Base-by-base conservation (phyloP, 92 coral and sea anemone species). In the Diadumene lineata region DNA sequence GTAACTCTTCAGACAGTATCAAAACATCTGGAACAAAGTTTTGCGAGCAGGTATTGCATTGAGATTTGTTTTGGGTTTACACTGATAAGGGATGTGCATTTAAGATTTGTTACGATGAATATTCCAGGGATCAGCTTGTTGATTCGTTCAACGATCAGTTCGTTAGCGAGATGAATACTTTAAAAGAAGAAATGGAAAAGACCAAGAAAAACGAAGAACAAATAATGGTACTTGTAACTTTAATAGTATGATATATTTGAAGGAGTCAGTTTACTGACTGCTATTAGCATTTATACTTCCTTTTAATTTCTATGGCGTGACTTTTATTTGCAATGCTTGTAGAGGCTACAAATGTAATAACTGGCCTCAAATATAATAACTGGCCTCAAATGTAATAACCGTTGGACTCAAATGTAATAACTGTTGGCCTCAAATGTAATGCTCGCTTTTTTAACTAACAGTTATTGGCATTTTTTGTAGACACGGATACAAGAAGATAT, bases 101-200 rank as follows among this genome's bases (percentile, higher is more conserved):
- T n/a, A n/a, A n/a, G n/a, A n/a, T n/a, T n/a, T n/a, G n/a, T n/a
- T n/a, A n/a, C n/a, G n/a, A n/a, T n/a, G n/a, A 15, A 16, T 1
- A 25, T 27, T 18, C 15, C 43, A 75, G 80, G 72, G 80, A 75
- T 51, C 50, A 64, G 80, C 21, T 75, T 29, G 56, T 75, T 21
- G 60, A 75, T 38, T 43, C 70, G 2, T 75, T 75, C 58, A 75
- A 64, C 43, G 70, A 75, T 28, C 60, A 75, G 63, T 75, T 75
- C 55, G 21, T 31, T 4, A 44, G 44, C 17, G 80, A 75, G 50
- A 64, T 75, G 71, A 50, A 25, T 22, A 50, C 16, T 6, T 55
- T 75, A 29, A 64, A 75, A 34, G 63, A 64, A 11, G 80, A 61
- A 28, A 62, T 75, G 63, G 71, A 75, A 8, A 64, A 75, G 33